Conservation (phyloP, 2,888 invertebrate genomes). For the Heliconius erato region DNA sequence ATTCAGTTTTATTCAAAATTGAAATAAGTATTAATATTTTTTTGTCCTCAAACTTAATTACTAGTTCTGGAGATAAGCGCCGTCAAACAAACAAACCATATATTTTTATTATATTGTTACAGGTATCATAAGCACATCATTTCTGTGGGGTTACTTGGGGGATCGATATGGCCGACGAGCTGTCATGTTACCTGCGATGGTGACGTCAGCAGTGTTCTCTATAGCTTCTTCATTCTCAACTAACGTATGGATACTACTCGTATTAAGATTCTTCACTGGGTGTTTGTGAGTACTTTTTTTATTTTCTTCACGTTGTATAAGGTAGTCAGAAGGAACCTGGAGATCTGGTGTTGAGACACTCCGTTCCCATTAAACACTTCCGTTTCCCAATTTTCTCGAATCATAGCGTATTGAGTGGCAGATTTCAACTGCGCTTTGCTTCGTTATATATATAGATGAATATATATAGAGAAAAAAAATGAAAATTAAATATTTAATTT, state of each 20-base stretch:
- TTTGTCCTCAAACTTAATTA: too few relatives aligned
- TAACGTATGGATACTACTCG: conserved; percentile 85
- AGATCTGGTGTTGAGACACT: not conserved
- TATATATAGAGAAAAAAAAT: too few relatives aligned
- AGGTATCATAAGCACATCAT: conserved; percentile 90
- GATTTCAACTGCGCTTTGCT: too few relatives aligned
- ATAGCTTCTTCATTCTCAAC: conserved; percentile 86
- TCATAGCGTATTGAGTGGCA: not conserved
- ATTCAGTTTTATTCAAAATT: too few relatives aligned
- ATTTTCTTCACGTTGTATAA: not conserved
- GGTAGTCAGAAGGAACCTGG: not conserved
- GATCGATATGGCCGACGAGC: conserved; percentile 90
- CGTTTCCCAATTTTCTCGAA: not conserved
- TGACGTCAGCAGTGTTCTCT: conserved; percentile 84
- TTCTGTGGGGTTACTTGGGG: conserved; percentile 92
- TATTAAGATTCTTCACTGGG: conserved; percentile 88
- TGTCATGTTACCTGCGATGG: conserved; percentile 82
- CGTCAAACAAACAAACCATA: not conserved
- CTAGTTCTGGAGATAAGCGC: too few relatives aligned
- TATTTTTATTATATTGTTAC: conserved; percentile 37
- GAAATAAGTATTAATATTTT: too few relatives aligned
- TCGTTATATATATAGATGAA: too few relatives aligned
- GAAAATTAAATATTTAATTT: too few relatives aligned
- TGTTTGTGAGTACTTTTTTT: conserved; percentile 80
- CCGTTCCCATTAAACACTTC: too few relatives aligned